A percentile compares a stretch with the other conserved stretches of the same genome.
Conservation (phyloP, 2,888 invertebrate genomes). For the Diarsia mendica region DNA sequence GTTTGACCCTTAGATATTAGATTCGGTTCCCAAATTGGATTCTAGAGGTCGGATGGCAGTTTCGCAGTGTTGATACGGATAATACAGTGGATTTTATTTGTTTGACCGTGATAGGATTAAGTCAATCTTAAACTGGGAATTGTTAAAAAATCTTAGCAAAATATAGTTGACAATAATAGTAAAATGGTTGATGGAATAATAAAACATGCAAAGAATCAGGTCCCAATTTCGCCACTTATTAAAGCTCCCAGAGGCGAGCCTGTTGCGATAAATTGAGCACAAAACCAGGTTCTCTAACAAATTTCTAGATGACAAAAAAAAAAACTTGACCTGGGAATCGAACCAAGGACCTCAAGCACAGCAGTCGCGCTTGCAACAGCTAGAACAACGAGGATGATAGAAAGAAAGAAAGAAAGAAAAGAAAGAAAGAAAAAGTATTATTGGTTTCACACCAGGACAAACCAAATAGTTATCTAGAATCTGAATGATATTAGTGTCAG, state of each 20-base stretch:
- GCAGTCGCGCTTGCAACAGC: not conserved
- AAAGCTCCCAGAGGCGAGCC: not conserved
- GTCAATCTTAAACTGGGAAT: not conserved
- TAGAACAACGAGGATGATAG: not conserved
- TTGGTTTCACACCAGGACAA: no score
- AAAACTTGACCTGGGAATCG: not conserved
- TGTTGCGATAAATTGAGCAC: no score
- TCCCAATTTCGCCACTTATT: not conserved
- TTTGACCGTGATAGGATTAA: not conserved
- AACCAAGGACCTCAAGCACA: not conserved
- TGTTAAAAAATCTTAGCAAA: not conserved
- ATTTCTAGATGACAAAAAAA: not conserved
- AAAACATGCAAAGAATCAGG: not conserved
- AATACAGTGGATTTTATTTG: constrained; percentile 1
- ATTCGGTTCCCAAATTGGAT: constrained; percentile 22
- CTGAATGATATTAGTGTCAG: not conserved
- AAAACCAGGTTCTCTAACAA: not conserved
- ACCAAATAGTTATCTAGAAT: not conserved
- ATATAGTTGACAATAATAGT: not conserved
- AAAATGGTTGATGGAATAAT: not conserved
- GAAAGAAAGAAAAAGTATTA: no score
- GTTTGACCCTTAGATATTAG: constrained; percentile 10
- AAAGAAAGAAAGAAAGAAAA: no score
- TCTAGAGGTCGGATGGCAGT: constrained; percentile 1
- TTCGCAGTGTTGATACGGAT: not conserved